phyloP scores from a whole-genome alignment of 2,888 invertebrate species.

The Venusia cambrica region DNA sequence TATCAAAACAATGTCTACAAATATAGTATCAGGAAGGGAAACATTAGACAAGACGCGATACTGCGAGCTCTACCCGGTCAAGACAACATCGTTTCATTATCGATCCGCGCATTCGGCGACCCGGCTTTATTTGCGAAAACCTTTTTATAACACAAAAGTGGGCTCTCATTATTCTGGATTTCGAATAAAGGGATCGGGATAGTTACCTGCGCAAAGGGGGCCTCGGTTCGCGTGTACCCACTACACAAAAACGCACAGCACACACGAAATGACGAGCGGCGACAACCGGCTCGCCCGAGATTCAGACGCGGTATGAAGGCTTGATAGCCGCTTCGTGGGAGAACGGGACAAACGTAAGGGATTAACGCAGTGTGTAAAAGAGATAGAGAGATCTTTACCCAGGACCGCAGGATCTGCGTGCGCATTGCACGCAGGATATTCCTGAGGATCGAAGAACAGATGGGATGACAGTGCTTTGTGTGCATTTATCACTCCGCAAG shows the following conservation, averaged over 20 bases:
- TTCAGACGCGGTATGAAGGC: conserved; percentile 67
- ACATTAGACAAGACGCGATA: conserved; percentile 44
- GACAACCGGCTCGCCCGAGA: conserved; percentile 63
- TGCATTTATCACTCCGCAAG: too few relatives aligned
- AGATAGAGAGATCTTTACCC: conserved; percentile 41
- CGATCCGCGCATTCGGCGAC: conserved; percentile 66
- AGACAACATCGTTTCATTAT: conserved; percentile 77
- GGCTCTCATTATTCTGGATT: conserved; percentile 24
- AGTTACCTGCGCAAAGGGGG: conserved; percentile 60
- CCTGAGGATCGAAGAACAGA: conserved; percentile 27
- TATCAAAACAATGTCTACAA: conserved; percentile 39
- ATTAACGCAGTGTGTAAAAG: conserved; percentile 29
- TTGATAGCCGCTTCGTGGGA: conserved; percentile 58
- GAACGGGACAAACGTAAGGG: conserved; percentile 39
- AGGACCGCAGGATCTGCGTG: conserved; percentile 53
- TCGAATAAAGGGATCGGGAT: conserved; percentile 19
- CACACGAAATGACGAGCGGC: conserved; percentile 69
- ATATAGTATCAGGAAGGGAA: conserved; percentile 42
- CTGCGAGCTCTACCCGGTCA: conserved; percentile 48
- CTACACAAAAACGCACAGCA: conserved; percentile 67
- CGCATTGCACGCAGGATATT: conserved; percentile 69
- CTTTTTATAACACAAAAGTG: conserved; percentile 56
- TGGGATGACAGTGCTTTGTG: too few relatives aligned
- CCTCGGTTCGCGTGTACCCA: conserved; percentile 55
- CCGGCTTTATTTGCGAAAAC: conserved; percentile 47